phyloP scores from a whole-genome alignment of 2,797 vertebrate species.

The Hoplostethus mediterraneus region DNA sequence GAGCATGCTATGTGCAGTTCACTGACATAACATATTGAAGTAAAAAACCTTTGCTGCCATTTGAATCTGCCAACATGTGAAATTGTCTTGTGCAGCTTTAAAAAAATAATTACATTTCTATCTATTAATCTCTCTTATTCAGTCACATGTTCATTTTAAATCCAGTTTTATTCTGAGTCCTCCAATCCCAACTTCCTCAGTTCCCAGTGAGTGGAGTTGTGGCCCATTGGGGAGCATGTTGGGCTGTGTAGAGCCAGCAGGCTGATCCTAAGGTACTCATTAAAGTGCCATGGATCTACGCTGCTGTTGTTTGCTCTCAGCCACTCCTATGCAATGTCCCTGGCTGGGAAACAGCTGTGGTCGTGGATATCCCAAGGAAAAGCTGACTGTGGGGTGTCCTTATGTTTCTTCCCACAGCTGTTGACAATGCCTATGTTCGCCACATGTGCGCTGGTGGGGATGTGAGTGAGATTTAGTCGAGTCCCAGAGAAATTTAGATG shows the following conservation, averaged over 20 bases:
- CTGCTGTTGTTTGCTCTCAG: constrained; percentile 50
- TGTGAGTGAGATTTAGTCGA: constrained; percentile 11
- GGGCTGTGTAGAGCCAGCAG: constrained; percentile 19
- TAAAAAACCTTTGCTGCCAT: no score
- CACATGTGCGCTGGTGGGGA: constrained; percentile 5
- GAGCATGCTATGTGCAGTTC: no score
- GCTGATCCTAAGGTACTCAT: constrained; percentile 41
- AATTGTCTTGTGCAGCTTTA: no score
- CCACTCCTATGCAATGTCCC: constrained; percentile 23
- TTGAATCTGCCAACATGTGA: no score
- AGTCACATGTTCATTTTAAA: background rate
- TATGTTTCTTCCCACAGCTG: constrained; percentile 41
- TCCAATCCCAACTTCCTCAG: background rate
- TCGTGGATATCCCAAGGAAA: constrained; percentile 36
- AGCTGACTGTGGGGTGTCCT: constrained; percentile 32
- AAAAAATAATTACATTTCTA: no score
- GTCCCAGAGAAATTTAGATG: constrained; percentile 6
- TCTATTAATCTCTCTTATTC: background rate
- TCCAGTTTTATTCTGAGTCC: background rate
- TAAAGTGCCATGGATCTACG: constrained; percentile 24
- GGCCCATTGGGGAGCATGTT: background rate
- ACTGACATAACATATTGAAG: no score
- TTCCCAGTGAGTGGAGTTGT: background rate
- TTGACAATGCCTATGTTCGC: constrained; percentile 36
- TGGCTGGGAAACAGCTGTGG: constrained; percentile 48